phyloP scores from a whole-genome alignment of 2,888 invertebrate genomes.

The Caenorhabditis sp. region DNA sequence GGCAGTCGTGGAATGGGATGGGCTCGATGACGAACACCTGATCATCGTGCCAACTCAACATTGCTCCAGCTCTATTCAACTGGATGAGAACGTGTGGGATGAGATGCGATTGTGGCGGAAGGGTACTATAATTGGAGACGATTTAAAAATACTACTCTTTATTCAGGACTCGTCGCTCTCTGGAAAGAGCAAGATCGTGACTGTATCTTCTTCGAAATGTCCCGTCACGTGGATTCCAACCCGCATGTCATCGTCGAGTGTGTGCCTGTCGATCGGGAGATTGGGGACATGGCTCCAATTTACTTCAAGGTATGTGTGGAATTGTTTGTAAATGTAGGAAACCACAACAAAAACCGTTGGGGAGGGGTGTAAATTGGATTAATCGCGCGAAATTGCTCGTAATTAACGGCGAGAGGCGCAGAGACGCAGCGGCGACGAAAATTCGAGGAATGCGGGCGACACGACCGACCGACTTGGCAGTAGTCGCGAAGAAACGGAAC shows the following conservation, averaged over 20 bases:
- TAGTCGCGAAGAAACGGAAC: slow-evolving; percentile 5
- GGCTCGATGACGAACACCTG: slow-evolving; percentile 91
- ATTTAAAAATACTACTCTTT: not conserved
- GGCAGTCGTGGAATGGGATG: slow-evolving; percentile 89
- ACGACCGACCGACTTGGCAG: slow-evolving; percentile 18
- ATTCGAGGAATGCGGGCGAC: slow-evolving; percentile 38
- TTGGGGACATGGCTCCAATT: slow-evolving; percentile 93
- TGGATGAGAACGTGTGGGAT: slow-evolving; percentile 96
- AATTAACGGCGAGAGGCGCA: slow-evolving; percentile 39
- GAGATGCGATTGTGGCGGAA: slow-evolving; percentile 91
- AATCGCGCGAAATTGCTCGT: slow-evolving; percentile 58
- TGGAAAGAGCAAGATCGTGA: slow-evolving; percentile 88
- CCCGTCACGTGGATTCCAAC: slow-evolving; percentile 87
- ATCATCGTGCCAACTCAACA: slow-evolving; percentile 90
- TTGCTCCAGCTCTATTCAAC: slow-evolving; percentile 89
- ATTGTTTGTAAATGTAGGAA: not conserved
- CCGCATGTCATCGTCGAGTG: slow-evolving; percentile 92
- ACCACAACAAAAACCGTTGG: slow-evolving; percentile 8
- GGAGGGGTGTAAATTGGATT: slow-evolving; percentile 50
- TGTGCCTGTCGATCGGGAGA: slow-evolving; percentile 90
- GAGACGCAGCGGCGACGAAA: slow-evolving; percentile 26
- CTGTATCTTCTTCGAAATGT: slow-evolving; percentile 94
- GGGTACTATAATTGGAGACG: slow-evolving; percentile 77
- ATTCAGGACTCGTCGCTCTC: slow-evolving; percentile 88
- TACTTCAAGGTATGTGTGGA: slow-evolving; percentile 89